A percentile compares a stretch with the other conserved stretches of the same genome.
Conservation (phyloP, 2,797 vertebrate genomes). For the Sebastes jordani region DNA sequence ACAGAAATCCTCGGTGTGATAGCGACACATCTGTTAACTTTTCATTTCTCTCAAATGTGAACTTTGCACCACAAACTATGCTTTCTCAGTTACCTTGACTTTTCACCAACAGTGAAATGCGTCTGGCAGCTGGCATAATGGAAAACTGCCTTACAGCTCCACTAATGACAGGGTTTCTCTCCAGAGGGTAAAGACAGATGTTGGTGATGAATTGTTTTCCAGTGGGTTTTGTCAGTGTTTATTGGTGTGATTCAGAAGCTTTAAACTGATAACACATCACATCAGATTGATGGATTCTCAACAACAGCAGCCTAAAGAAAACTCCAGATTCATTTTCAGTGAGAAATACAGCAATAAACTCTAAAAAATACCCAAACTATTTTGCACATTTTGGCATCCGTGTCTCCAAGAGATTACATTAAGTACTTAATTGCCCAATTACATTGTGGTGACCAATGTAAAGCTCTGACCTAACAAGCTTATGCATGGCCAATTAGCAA, state of each 20-base stretch:
- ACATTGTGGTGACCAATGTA: not conserved
- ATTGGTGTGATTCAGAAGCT: constrained; percentile 15
- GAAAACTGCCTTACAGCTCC: not conserved
- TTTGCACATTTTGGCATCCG: not conserved
- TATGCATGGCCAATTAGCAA: no score
- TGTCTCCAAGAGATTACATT: not conserved
- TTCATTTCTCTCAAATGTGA: not conserved
- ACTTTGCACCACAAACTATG: not conserved
- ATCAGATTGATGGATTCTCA: constrained; percentile 2
- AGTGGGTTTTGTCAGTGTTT: constrained; percentile 15
- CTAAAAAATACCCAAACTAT: not conserved
- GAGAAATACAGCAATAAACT: not conserved
- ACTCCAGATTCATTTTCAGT: not conserved
- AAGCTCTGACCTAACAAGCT: no score
- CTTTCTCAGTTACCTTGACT: not conserved
- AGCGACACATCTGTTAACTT: constrained; percentile 2
- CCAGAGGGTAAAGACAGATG: constrained; percentile 4
- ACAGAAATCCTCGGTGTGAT: not conserved
- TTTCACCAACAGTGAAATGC: not conserved
- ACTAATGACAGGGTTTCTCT: constrained; percentile 10
- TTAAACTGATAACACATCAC: not conserved
- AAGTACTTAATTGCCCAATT: not conserved
- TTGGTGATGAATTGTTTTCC: constrained; percentile 1
- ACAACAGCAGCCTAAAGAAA: not conserved
- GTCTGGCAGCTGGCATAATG: constrained; percentile 12